Evolutionary conservation across 2,888 invertebrate genomes (phyloP).

Genomic region (Caenorhabditis uteleia): DNA sequence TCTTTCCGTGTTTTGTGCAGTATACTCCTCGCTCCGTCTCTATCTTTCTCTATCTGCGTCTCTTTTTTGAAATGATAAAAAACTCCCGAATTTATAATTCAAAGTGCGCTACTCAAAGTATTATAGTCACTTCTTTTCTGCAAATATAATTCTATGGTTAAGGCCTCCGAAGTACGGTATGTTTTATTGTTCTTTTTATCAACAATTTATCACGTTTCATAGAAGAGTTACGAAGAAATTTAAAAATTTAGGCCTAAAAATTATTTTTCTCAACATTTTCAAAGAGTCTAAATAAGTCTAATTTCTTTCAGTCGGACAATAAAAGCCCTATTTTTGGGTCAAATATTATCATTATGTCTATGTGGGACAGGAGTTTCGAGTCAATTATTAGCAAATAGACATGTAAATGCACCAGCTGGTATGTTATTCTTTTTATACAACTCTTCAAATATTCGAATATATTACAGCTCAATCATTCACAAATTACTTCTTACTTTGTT

Average conservation of each 20-base stretch:
- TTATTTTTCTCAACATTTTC: not conserved
- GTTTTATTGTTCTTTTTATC: no score
- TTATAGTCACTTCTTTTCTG: no score
- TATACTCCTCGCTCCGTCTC: no score
- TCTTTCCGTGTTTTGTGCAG: no score
- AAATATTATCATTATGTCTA: constrained; percentile 80
- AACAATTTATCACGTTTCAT: no score
- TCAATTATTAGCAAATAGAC: constrained; percentile 77
- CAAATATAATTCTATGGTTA: no score
- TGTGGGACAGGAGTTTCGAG: constrained; percentile 82
- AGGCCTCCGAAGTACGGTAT: no score
- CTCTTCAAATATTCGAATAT: not conserved
- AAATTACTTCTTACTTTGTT: constrained; percentile 80
- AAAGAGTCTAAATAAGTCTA: not conserved
- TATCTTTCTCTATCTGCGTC: no score
- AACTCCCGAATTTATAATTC: no score
- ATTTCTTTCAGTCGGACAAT: constrained; percentile 68
- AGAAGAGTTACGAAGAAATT: no score
- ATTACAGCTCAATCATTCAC: constrained; percentile 80
- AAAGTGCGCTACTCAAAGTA: no score
- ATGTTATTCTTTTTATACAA: constrained; percentile 23
- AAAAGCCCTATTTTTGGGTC: constrained; percentile 72
- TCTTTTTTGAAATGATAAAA: no score
- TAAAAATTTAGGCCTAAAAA: not conserved
- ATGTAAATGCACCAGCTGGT: constrained; percentile 80